A percentile compares a stretch with the other conserved stretches of the same genome.
Conservation (phyloP, 2,797 vertebrate species). For the Melanogrammus aeglefinus region DNA sequence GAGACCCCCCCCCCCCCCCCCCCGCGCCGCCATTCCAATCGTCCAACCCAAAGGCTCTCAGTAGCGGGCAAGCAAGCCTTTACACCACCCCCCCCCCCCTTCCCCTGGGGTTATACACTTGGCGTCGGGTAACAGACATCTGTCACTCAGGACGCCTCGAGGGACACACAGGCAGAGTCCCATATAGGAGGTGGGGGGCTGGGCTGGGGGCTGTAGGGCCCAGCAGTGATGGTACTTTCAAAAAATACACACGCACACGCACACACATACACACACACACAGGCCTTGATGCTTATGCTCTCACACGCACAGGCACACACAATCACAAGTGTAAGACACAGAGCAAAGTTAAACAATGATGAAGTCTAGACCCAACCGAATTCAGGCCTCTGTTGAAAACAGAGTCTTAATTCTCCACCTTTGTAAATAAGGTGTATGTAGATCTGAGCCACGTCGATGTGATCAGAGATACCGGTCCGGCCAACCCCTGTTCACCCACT, state of each 20-base stretch:
- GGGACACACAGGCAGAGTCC: conserved; percentile 61
- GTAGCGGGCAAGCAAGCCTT: conserved; percentile 49
- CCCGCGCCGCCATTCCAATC: not conserved
- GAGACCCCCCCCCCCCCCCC: not conserved
- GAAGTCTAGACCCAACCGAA: too few species aligned
- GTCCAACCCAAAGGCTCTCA: conserved; percentile 33
- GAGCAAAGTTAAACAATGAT: too few species aligned
- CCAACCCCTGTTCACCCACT: not conserved
- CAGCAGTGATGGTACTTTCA: conserved; percentile 53
- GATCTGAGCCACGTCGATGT: not conserved
- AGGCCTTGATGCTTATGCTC: conserved; percentile 51
- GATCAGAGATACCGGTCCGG: not conserved
- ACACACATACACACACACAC: not conserved
- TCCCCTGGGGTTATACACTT: conserved; percentile 71
- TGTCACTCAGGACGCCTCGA: conserved; percentile 70
- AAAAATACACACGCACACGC: conserved; percentile 17
- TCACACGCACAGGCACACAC: not conserved
- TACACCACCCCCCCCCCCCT: conserved; percentile 17
- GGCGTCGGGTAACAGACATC: conserved; percentile 76
- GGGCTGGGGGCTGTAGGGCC: not conserved
- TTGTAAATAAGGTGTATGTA: conserved; percentile 1
- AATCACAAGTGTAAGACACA: too few species aligned
- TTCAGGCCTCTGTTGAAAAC: not conserved
- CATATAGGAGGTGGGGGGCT: conserved; percentile 38
- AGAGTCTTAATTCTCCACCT: too few species aligned